Evolutionary conservation across 2,113 vertebrate genomes (phyloP).

Genomic region (Sturnus vulgaris): DNA sequence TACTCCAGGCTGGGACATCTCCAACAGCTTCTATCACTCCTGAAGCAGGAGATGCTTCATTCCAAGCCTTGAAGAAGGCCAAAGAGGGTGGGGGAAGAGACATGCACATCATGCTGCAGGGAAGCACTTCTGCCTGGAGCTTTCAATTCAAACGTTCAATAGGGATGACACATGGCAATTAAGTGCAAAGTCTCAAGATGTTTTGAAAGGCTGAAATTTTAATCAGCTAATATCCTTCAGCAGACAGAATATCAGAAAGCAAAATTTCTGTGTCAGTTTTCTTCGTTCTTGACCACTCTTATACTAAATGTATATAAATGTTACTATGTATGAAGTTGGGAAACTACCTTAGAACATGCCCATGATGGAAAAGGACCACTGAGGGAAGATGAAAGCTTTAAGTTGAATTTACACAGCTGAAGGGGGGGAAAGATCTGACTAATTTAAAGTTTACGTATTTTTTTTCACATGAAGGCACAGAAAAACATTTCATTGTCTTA

Average conservation of each 20-base stretch:
- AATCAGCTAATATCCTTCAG: not conserved
- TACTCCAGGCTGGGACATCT: not conserved
- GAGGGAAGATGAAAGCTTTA: not conserved
- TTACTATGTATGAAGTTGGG: not conserved
- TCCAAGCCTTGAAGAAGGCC: not conserved
- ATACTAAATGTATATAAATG: not conserved
- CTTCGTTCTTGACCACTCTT: not conserved
- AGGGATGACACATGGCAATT: not conserved
- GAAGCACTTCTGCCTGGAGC: not conserved
- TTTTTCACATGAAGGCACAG: not conserved
- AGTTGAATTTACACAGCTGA: not conserved
- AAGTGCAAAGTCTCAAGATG: not conserved
- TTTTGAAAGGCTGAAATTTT: not conserved
- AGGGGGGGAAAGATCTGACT: not conserved
- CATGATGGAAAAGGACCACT: not conserved
- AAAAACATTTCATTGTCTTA: not conserved
- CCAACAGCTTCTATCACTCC: accelerated
- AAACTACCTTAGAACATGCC: not conserved
- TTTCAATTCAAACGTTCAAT: not conserved
- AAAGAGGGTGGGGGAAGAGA: not conserved
- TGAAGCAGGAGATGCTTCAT: not conserved
- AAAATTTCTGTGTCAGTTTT: not conserved
- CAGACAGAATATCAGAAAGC: not conserved
- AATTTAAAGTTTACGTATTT: not conserved
- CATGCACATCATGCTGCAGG: not conserved